These are phyloP conservation scores for Prosapia bicincta DNA, from an alignment of 2,888 invertebrate genomes.

Conservation along the genomic window DNA sequence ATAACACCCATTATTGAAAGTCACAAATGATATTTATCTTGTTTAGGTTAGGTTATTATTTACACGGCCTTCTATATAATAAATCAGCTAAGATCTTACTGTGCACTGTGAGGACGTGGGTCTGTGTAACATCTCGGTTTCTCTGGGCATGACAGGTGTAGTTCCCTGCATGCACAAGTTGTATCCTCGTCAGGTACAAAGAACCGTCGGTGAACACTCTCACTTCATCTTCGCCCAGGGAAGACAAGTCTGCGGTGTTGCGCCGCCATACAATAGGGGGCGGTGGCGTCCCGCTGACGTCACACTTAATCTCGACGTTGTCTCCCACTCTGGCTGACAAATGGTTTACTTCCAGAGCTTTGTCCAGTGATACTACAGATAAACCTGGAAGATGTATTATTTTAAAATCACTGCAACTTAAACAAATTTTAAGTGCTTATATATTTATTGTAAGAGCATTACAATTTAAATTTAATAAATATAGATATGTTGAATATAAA, in stretches of 20 bases:
- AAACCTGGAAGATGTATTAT: conserved; percentile 52
- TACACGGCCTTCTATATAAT: too few species aligned
- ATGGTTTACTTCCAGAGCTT: conserved; percentile 65
- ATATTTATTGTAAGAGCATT: background rate
- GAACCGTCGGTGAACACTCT: conserved; percentile 72
- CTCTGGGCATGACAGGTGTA: conserved; percentile 71
- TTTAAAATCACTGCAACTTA: background rate
- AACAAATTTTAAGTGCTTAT: background rate
- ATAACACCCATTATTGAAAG: too few species aligned
- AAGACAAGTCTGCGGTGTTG: conserved; percentile 59
- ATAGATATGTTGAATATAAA: too few species aligned
- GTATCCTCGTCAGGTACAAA: conserved; percentile 67
- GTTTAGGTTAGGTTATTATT: too few species aligned
- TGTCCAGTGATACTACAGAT: conserved; percentile 67
- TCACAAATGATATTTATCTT: too few species aligned
- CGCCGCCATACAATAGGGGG: conserved; percentile 69
- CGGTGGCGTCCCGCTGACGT: conserved; percentile 66
- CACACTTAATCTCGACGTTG: conserved; percentile 74
- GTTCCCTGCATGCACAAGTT: conserved; percentile 71
- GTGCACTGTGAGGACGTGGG: conserved; percentile 68
- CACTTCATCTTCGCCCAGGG: conserved; percentile 45
- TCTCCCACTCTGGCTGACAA: conserved; percentile 68
- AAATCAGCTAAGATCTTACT: too few species aligned
- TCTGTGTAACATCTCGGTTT: conserved; percentile 68
- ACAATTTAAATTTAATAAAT: too few species aligned